A percentile compares a stretch with the other conserved stretches of the same genome.
Conservation (phyloP, 2,113 vertebrate genomes). For the Perca schrenkii region DNA sequence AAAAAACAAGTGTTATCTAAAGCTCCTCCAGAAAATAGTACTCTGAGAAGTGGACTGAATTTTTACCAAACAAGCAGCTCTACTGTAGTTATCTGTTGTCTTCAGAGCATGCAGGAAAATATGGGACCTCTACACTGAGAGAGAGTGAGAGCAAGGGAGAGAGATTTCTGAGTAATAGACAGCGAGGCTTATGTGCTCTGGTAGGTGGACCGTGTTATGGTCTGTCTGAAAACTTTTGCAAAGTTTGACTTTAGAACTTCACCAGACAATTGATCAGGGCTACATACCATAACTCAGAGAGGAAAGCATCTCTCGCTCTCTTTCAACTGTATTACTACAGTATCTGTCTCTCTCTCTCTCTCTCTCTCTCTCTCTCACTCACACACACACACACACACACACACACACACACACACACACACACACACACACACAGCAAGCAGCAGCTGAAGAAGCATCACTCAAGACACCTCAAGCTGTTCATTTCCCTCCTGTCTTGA, state of each 20-base stretch:
- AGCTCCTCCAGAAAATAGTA: slow-evolving; percentile 16
- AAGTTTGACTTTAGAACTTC: slow-evolving; percentile 72
- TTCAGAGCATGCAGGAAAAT: slow-evolving; percentile 46
- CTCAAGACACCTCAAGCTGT: slow-evolving; percentile 74
- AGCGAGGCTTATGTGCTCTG: slow-evolving; percentile 71
- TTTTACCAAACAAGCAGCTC: slow-evolving; percentile 36
- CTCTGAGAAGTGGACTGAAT: neutral
- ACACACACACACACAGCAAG: slow-evolving; percentile 21
- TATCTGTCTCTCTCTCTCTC: neutral
- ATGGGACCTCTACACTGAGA: slow-evolving; percentile 12
- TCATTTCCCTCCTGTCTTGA: slow-evolving; percentile 68
- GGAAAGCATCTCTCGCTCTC: slow-evolving; percentile 30
- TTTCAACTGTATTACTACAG: slow-evolving; percentile 12
- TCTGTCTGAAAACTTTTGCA: slow-evolving; percentile 73
- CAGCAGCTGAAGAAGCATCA: slow-evolving; percentile 60
- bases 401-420: neutral
- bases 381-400: neutral
- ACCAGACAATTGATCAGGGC: slow-evolving; percentile 70
- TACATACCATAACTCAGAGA: slow-evolving; percentile 63
- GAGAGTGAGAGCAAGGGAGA: slow-evolving; percentile 25
- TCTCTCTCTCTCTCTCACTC: neutral
- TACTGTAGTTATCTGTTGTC: slow-evolving; percentile 42
- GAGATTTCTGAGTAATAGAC: slow-evolving; percentile 63
- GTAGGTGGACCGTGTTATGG: slow-evolving; percentile 77
- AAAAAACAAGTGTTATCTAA: neutral